phyloP scores from a whole-genome alignment of 2,888 invertebrate species.

The Clanis bilineata region DNA sequence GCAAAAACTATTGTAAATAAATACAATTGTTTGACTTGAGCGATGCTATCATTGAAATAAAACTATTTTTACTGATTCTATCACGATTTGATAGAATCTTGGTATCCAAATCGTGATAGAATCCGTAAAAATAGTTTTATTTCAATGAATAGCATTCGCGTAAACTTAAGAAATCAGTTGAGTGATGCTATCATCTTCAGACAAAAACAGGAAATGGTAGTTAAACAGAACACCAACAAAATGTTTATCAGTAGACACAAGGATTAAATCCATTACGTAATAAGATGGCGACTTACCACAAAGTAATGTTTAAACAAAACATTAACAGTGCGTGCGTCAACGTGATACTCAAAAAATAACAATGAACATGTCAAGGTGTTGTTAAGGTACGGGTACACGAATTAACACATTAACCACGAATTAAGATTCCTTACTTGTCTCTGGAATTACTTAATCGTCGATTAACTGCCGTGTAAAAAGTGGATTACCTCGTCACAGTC shows the following conservation, averaged over 20 bases:
- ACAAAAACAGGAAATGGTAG: not conserved
- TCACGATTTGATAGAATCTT: too few species aligned
- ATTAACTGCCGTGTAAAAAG: slow-evolving; percentile 20
- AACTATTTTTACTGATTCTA: too few species aligned
- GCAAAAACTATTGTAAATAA: too few species aligned
- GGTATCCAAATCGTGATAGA: too few species aligned
- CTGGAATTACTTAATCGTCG: slow-evolving; percentile 20
- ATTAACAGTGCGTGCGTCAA: slow-evolving; percentile 11
- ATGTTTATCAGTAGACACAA: not conserved
- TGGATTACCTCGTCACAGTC: slow-evolving; percentile 13
- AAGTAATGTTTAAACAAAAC: not conserved
- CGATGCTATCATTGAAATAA: too few species aligned
- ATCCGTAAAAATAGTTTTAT: too few species aligned
- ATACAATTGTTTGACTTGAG: too few species aligned
- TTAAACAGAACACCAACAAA: not conserved
- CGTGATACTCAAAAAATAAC: slow-evolving; percentile 30
- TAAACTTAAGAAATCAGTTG: not conserved
- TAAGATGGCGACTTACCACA: not conserved
- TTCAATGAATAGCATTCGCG: too few species aligned
- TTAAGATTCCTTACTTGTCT: slow-evolving; percentile 16
- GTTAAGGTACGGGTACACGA: not conserved
- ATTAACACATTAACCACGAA: slow-evolving; percentile 14
- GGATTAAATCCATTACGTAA: not conserved
- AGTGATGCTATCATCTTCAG: not conserved
- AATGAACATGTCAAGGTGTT: slow-evolving; percentile 34